phyloP scores from a whole-genome alignment of 1,140 invertebrate genomes.

The Dreissena rostriformis region DNA sequence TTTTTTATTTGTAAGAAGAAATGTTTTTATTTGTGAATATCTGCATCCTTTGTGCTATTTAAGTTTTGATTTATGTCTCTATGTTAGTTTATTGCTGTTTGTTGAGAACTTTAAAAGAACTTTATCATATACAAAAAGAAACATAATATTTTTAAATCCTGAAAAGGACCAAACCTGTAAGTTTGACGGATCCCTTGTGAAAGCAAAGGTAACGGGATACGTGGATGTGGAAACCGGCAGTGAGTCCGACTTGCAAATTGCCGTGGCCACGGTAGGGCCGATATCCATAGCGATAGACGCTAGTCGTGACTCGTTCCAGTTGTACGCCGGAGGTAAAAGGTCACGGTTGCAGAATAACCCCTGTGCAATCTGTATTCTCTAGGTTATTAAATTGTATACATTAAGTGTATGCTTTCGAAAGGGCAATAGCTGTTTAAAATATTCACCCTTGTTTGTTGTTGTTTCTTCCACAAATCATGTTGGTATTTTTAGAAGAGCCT shows the following conservation, averaged over 20 bases:
- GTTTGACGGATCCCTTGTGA: slow-evolving; percentile 65
- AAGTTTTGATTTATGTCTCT: too few relatives aligned
- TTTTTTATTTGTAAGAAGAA: too few relatives aligned
- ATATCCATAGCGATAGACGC: slow-evolving; percentile 93
- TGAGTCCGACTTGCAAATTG: slow-evolving; percentile 87
- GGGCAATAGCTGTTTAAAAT: too few relatives aligned
- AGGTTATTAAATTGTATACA: too few relatives aligned
- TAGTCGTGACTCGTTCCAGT: slow-evolving; percentile 67
- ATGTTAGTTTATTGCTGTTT: neutral
- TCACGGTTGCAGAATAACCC: too few relatives aligned
- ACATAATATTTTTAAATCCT: neutral
- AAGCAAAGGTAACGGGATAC: slow-evolving; percentile 85
- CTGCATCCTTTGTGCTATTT: too few relatives aligned
- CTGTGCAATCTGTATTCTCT: too few relatives aligned
- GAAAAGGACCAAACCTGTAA: slow-evolving; percentile 81
- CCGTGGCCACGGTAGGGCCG: slow-evolving; percentile 94
- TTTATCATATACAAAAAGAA: neutral
- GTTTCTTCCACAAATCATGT: too few relatives aligned
- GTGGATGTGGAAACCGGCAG: slow-evolving; percentile 85
- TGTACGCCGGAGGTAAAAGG: slow-evolving; percentile 62
- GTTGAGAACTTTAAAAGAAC: neutral
- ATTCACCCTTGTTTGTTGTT: too few relatives aligned
- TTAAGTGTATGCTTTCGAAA: too few relatives aligned
- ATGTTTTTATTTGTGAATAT: too few relatives aligned
- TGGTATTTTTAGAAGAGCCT: too few relatives aligned